Conservation (phyloP, 2,888 invertebrate genomes). For the Chromoteleia sp. region DNA sequence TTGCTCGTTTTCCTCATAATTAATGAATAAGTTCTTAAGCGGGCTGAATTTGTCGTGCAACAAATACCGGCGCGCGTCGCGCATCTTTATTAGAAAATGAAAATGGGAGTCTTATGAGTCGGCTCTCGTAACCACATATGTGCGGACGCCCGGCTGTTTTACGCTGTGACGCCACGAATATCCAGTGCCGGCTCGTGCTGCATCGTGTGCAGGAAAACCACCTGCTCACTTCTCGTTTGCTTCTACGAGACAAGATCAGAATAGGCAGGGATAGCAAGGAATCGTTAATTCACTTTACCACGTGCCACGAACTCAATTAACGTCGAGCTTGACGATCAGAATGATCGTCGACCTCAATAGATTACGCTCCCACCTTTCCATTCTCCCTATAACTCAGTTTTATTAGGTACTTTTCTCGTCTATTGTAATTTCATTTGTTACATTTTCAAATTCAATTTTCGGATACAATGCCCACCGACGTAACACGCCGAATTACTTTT, state of each 20-base stretch:
- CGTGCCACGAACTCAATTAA: constrained; percentile 82
- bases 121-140: constrained; percentile 65
- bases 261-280: constrained; percentile 71
- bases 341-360: constrained; percentile 71
- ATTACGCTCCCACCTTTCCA: constrained; percentile 48
- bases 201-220: constrained; percentile 63
- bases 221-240: constrained; percentile 69
- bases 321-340: constrained; percentile 79
- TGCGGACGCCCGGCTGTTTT: constrained; percentile 70
- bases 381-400: constrained; percentile 63
- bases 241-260: constrained; percentile 68
- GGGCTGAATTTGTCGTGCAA: constrained; percentile 76
- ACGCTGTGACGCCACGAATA: constrained; percentile 59
- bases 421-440: constrained; percentile 67
- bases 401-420: constrained; percentile 67
- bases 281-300: constrained; percentile 81
- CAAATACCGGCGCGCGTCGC: constrained; percentile 76
- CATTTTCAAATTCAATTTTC: constrained; percentile 65
- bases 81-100: constrained; percentile 64
- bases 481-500: constrained; percentile 40
- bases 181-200: constrained; percentile 45
- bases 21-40: constrained; percentile 56
- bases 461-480: constrained; percentile 14
- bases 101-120: constrained; percentile 66
- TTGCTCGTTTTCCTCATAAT: constrained; percentile 25